Conservation (phyloP, 53 echinoderm and acorn worm genomes). For the Temnopleurus reevesii region DNA sequence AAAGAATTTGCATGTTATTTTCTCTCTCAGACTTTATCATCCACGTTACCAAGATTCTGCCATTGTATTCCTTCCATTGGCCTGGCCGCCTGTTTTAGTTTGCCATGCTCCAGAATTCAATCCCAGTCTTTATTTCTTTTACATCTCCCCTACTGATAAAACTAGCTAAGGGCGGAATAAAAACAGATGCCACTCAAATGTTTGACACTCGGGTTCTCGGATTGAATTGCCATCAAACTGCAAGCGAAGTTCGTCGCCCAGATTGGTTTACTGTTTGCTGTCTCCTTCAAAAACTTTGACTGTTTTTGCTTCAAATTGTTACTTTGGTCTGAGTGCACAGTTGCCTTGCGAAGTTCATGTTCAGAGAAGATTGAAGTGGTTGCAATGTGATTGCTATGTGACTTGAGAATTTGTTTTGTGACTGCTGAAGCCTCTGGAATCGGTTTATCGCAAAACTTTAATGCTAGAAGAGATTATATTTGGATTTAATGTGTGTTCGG, state of each 20-base stretch:
- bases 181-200: background rate
- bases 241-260: background rate
- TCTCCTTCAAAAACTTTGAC: too few relatives aligned
- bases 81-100: too few relatives aligned
- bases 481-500: background rate
- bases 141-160: background rate
- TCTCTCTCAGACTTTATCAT: background rate
- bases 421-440: too few relatives aligned
- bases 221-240: background rate
- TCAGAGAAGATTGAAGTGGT: too few relatives aligned
- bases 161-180: background rate
- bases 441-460: background rate
- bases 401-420: too few relatives aligned
- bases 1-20: too few relatives aligned
- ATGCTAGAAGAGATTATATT: background rate
- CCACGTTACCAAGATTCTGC: background rate
- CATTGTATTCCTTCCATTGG: background rate
- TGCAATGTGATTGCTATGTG: too few relatives aligned
- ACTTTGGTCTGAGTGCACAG: too few relatives aligned
- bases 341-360: too few relatives aligned
- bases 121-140: background rate
- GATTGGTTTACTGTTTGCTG: background rate
- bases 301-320: too few relatives aligned
- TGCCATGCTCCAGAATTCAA: background rate
- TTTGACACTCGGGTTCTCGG: background rate